phyloP scores from a whole-genome alignment of 2,113 vertebrate genomes.

The Clarias magur region DNA sequence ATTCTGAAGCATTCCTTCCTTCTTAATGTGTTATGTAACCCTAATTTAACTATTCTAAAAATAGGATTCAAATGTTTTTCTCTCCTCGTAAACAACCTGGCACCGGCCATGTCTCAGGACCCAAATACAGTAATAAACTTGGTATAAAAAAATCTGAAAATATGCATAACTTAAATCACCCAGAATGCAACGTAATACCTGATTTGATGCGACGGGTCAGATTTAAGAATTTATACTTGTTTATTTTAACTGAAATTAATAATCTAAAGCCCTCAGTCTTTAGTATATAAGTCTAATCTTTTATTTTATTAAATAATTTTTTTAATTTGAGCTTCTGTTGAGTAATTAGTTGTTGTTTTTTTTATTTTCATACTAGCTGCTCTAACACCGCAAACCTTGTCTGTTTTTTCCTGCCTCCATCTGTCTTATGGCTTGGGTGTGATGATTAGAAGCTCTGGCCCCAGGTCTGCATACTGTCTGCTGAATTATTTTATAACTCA shows the following conservation, averaged over 20 bases:
- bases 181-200: too few relatives aligned
- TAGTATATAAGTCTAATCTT: neutral
- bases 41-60: too few relatives aligned
- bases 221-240: neutral
- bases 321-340: neutral
- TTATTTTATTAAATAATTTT: neutral
- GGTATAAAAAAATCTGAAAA: too few relatives aligned
- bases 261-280: neutral
- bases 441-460: slow-evolving; percentile 63
- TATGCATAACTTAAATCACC: too few relatives aligned
- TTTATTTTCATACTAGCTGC: neutral
- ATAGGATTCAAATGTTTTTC: too few relatives aligned
- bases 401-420: slow-evolving; percentile 13
- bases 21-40: too few relatives aligned
- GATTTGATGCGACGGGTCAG: neutral
- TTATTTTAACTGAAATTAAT: neutral
- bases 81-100: too few relatives aligned
- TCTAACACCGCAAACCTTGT: slow-evolving; percentile 39
- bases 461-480: slow-evolving; percentile 50
- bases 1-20: too few relatives aligned
- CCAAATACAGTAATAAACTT: too few relatives aligned
- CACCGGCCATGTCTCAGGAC: too few relatives aligned
- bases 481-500: neutral
- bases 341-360: neutral
- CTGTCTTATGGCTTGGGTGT: slow-evolving; percentile 43